phyloP scores from a whole-genome alignment of 1,140 invertebrate genomes.

The Ostrea denselamellosa region DNA sequence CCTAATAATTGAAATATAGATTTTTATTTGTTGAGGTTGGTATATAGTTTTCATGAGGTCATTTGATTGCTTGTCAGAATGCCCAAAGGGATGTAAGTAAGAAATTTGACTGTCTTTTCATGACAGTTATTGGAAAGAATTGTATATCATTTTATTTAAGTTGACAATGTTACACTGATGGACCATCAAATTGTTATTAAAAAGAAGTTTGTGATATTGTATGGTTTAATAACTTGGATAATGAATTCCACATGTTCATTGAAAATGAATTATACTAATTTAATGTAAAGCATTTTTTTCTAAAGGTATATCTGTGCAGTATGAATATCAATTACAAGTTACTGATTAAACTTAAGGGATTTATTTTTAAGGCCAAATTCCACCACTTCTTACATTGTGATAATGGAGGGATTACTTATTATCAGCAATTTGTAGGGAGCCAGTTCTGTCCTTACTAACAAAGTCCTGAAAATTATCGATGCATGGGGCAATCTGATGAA shows the following conservation, averaged over 20 bases:
- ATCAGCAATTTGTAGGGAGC: neutral
- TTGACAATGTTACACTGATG: neutral
- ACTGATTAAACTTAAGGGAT: slow-evolving; percentile 33
- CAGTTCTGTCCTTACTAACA: neutral
- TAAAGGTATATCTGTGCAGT: neutral
- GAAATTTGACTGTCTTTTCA: neutral
- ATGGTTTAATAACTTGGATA: neutral
- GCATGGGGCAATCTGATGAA: neutral
- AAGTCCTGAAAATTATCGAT: neutral
- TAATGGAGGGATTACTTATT: slow-evolving; percentile 11
- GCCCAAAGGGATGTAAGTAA: neutral
- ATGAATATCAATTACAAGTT: neutral
- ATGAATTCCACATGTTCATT: neutral
- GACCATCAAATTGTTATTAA: neutral
- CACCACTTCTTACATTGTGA: slow-evolving; percentile 11
- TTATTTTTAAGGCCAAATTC: slow-evolving; percentile 4
- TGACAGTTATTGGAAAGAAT: neutral
- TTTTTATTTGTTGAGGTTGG: neutral
- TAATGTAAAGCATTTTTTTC: too few species aligned
- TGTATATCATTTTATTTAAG: neutral
- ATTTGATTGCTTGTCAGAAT: neutral
- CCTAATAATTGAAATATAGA: slow-evolving; percentile 26
- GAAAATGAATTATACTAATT: neutral
- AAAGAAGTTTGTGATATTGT: neutral
- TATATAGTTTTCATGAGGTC: neutral